Evolutionary conservation across 1,140 invertebrate species (phyloP), one percentile per base, ranked within the genome.

Genomic region (Nephotettix cincticeps): DNA sequence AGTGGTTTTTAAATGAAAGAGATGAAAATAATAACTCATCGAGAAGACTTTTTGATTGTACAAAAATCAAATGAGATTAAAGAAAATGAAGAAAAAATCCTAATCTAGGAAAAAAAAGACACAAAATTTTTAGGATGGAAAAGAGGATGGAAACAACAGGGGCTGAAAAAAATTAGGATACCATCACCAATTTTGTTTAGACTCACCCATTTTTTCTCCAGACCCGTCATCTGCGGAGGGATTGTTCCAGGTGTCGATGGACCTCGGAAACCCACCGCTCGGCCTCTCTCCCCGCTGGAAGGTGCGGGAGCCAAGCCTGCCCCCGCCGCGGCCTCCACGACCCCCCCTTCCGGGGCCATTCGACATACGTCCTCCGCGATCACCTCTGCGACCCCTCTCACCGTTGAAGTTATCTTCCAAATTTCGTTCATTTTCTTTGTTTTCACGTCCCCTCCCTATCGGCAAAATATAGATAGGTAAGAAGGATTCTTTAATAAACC

Each of bases 241-340:
- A 78, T 88, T 88, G 72, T 86, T 86, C 88, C 88, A 90, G 29
- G 87, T 87, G 75, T 89, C 88, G 80, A 86, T 83, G 32, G 79
- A 77, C 32, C 76, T 74, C 76, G 74, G 84, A 58, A 80, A 80
- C 19, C 75, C 74, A 27, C 47, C 47, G 43, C 66, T 69, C 27
- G 64, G 61, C 1, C 74, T 71, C 32, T 81, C 83, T 30, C 83
- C 80, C 67, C 80, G 83, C 30, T 83, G 83, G 72, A 84, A 85
- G 36, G 83, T 84, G 32, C 84, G 80, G 29, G 84, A 80, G 21
- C 85, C 81, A 1, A 79, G 76, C 23, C 85, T 78, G 29, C 84
- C 87, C 64, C 88, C 82, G 43, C 88, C 84, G 72, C 87, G 79
- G 14, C 86, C 84, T 17, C 84, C 82, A 23, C 86, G 82, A 71